Conservation (phyloP, 1,140 invertebrate species). For the Dinoponera quadriceps region DNA sequence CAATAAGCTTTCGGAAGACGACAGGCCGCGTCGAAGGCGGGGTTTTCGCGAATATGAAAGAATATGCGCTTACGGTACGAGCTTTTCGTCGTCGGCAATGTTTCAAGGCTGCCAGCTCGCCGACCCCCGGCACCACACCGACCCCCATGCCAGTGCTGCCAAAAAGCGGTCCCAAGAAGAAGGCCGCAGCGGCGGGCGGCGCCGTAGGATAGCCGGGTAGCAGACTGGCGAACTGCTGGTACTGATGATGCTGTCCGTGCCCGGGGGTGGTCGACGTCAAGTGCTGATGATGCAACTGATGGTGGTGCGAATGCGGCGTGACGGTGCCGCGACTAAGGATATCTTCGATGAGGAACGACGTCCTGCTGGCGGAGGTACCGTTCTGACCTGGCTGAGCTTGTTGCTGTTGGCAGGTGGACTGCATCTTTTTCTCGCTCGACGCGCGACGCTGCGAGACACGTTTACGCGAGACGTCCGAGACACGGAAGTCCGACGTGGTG, state of each 20-base stretch:
- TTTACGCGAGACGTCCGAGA: no score
- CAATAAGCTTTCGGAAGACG: no score
- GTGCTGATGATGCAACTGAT: constrained; percentile 78
- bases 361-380: constrained; percentile 82
- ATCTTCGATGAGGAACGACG: constrained; percentile 93
- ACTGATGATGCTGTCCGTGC: constrained; percentile 83
- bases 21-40: neutral
- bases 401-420: constrained; percentile 83
- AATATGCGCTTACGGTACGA: constrained; percentile 89
- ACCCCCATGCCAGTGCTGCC: constrained; percentile 82
- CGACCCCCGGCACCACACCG: constrained; percentile 81
- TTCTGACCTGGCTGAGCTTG: constrained; percentile 79
- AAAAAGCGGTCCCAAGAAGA: constrained; percentile 82
- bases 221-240: constrained; percentile 85
- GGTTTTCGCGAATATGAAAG: neutral
- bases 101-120: constrained; percentile 89
- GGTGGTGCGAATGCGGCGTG: constrained; percentile 75
- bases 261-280: constrained; percentile 71
- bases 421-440: constrained; percentile 75
- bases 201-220: constrained; percentile 85
- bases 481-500: neutral
- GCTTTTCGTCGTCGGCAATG: constrained; percentile 97
- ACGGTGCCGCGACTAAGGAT: constrained; percentile 89
- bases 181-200: constrained; percentile 85
- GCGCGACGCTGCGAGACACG: constrained; percentile 5